Evolutionary conservation across 2,888 invertebrate genomes (phyloP), one percentile per base, ranked within the genome.

Genomic region (Spodoptera picta): DNA sequence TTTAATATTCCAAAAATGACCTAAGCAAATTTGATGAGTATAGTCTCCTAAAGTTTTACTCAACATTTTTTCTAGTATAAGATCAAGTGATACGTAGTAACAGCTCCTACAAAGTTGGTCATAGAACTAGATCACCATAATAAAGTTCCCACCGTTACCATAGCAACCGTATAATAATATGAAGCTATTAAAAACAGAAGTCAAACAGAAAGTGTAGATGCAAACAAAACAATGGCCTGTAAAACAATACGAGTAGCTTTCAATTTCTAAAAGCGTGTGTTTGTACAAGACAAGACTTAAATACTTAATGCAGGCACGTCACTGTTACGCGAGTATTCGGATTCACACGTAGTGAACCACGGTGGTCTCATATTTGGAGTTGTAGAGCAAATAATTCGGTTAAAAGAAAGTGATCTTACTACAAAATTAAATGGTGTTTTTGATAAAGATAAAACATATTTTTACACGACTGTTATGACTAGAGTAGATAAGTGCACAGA

Each of bases 261-360:
- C 80, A 76, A 76, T 80, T 80, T 80, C 80, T 73, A 70, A 70
- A 69, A 61, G 69, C 69, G 69, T 73, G 64, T 58, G 43, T 31
- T 65, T 54, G 58, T 58, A 52, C 52, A 60, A 72, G 48, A 72
- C 71, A 72, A 63, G 71, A 72, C 71, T 72, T 27, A 67, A 71
- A 71, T 72, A 72, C 62, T 57, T 72, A 72, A 72, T 72, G 23
- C 41, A 51, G 51, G 51, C 51, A 52, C 46, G 51, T 41, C 24
- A 19, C 4, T 23, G 23, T 50, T 44, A 23, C 14, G 27, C 36
- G 6, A 51, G 46, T 51, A 41, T 59, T 59, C 36, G 46, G 42
- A 59, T 50, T 58, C 45, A 50, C 58, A 50, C 19, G 36, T 50
- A 11, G 12, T 31, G 6, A n/a, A 36, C 1, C 54, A 46, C 43